phyloP scores from a whole-genome alignment of 2,797 vertebrate species.

The Girardinus metallicus region DNA sequence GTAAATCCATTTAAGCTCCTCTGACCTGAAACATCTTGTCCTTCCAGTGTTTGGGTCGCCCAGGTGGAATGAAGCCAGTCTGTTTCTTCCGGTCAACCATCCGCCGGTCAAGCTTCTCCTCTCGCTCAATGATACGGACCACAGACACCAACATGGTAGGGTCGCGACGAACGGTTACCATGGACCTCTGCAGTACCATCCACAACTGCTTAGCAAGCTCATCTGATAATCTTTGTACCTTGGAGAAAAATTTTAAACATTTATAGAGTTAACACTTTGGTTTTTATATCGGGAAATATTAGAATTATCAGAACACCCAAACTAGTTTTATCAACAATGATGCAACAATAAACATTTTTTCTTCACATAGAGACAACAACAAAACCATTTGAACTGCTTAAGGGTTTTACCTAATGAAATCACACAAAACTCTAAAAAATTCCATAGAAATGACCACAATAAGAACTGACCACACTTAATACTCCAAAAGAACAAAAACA shows the following conservation, averaged over 20 bases:
- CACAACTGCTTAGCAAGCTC: constrained; percentile 95
- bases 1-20: neutral
- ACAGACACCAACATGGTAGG: constrained; percentile 96
- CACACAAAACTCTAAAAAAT: neutral
- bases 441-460: neutral
- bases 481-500: neutral
- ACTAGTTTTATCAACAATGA: neutral
- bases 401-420: neutral
- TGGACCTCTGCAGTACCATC: constrained; percentile 94
- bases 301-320: neutral
- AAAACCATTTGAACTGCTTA: neutral
- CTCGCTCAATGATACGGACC: constrained; percentile 95
- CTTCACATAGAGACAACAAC: neutral
- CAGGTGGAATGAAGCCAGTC: constrained; percentile 92
- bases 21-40: constrained; percentile 89
- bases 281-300: neutral
- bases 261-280: neutral
- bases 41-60: constrained; percentile 95
- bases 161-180: constrained; percentile 92
- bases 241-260: constrained; percentile 9
- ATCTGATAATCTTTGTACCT: constrained; percentile 92
- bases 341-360: neutral
- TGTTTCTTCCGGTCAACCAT: constrained; percentile 95
- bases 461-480: neutral
- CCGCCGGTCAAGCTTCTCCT: constrained; percentile 94